These are phyloP conservation scores for Conus ventricosus DNA, from an alignment of 1,140 invertebrate species.

Conservation along the genomic window DNA sequence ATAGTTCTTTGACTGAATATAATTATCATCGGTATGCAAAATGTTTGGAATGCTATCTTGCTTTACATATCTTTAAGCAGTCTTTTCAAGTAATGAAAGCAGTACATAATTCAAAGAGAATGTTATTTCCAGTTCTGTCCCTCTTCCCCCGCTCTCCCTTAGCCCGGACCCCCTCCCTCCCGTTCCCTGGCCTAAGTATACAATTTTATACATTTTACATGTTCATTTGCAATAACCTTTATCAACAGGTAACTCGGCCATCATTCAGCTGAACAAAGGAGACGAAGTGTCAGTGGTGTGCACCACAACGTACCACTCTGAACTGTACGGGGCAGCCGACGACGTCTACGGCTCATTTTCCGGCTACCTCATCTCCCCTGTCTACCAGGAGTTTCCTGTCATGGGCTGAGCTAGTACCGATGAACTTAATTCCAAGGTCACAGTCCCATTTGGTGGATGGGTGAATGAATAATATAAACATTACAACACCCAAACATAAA, in stretches of 20 bases:
- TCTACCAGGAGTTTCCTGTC: conserved; percentile 51
- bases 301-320: conserved; percentile 36
- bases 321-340: conserved; percentile 47
- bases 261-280: conserved; percentile 45
- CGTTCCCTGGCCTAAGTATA: too few relatives aligned
- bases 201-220: too few relatives aligned
- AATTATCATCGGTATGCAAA: too few relatives aligned
- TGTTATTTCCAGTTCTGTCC: too few relatives aligned
- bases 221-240: too few relatives aligned
- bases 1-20: too few relatives aligned
- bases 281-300: conserved; percentile 48
- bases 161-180: too few relatives aligned
- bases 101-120: too few relatives aligned
- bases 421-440: not conserved
- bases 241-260: conserved; percentile 46
- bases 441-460: not conserved
- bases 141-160: too few relatives aligned
- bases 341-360: conserved; percentile 58
- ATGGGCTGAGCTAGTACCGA: conserved; percentile 25
- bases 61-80: too few relatives aligned
- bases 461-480: not conserved
- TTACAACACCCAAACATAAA: not conserved
- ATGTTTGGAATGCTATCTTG: too few relatives aligned
- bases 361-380: conserved; percentile 51
- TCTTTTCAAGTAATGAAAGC: too few relatives aligned